phyloP scores from a whole-genome alignment of 2,888 invertebrate genomes.

The Brenthis ino region DNA sequence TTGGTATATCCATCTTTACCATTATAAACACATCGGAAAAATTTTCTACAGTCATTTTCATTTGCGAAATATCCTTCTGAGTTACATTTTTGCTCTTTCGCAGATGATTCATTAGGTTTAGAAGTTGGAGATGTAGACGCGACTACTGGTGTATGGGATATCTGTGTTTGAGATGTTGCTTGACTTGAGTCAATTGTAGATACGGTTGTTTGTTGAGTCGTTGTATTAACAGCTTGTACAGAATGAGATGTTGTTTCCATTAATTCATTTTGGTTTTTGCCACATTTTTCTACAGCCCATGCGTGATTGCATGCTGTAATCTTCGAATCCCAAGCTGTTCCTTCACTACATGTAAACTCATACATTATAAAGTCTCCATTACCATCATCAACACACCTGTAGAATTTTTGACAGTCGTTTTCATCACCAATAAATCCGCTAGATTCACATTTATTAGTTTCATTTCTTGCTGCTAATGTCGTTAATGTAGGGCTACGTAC shows the following conservation, averaged over 20 bases:
- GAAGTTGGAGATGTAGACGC: slow-evolving; percentile 32
- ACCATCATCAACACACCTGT: slow-evolving; percentile 68
- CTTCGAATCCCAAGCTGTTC: slow-evolving; percentile 84
- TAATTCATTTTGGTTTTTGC: slow-evolving; percentile 24
- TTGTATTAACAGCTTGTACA: slow-evolving; percentile 37
- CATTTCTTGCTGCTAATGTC: slow-evolving; percentile 19
- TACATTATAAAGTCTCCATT: slow-evolving; percentile 81
- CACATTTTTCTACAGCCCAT: slow-evolving; percentile 51
- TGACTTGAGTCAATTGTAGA: slow-evolving; percentile 10
- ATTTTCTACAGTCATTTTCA: slow-evolving; percentile 86
- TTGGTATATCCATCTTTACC: slow-evolving; percentile 83
- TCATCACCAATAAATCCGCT: slow-evolving; percentile 43
- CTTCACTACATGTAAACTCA: slow-evolving; percentile 86
- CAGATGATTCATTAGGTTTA: background rate
- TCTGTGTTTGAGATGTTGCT: slow-evolving; percentile 8
- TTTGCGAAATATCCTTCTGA: slow-evolving; percentile 87
- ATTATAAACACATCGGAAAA: slow-evolving; percentile 88
- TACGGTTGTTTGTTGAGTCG: slow-evolving; percentile 10
- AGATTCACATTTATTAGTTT: slow-evolving; percentile 36
- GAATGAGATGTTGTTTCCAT: slow-evolving; percentile 22
- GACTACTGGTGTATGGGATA: slow-evolving; percentile 2
- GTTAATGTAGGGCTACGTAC: slow-evolving; percentile 8
- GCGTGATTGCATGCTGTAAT: slow-evolving; percentile 83
- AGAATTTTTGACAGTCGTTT: slow-evolving; percentile 45
- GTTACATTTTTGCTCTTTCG: slow-evolving; percentile 58